These are phyloP conservation scores for Psettodes erumei DNA, from an alignment of 2,113 vertebrate species.

Conservation along the genomic window DNA sequence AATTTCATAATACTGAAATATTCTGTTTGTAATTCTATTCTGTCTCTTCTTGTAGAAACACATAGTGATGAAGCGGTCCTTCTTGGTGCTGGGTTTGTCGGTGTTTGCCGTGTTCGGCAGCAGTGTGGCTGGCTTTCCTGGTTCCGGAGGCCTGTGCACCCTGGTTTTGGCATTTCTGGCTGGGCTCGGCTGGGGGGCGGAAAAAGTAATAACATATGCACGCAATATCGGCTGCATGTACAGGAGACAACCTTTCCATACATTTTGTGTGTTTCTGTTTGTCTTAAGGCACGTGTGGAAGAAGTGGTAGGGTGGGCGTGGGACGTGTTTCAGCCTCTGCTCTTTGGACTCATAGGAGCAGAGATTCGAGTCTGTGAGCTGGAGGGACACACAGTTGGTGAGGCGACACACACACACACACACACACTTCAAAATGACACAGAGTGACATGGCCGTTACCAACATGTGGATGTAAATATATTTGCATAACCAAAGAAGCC, in stretches of 20 bases:
- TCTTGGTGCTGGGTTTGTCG: slow-evolving; percentile 88
- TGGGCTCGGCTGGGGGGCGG: slow-evolving; percentile 87
- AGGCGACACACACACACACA: slow-evolving; percentile 63
- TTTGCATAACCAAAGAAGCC: slow-evolving; percentile 50
- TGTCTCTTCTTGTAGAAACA: slow-evolving; percentile 72
- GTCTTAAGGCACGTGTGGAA: slow-evolving; percentile 85
- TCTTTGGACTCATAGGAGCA: slow-evolving; percentile 94
- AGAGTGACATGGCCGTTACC: slow-evolving; percentile 18
- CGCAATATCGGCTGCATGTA: background rate
- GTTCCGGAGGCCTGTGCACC: slow-evolving; percentile 94
- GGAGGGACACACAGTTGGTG: slow-evolving; percentile 89
- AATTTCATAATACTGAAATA: background rate
- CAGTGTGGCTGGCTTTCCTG: slow-evolving; percentile 88
- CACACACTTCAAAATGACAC: slow-evolving; percentile 9
- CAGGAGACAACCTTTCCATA: background rate
- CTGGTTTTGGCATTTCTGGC: slow-evolving; percentile 92
- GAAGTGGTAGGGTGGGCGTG: slow-evolving; percentile 87
- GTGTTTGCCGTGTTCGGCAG: slow-evolving; percentile 93
- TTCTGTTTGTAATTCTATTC: background rate
- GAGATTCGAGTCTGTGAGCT: slow-evolving; percentile 89
- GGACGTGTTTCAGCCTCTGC: slow-evolving; percentile 93
- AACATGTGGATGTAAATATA: slow-evolving; percentile 64
- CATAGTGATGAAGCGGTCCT: slow-evolving; percentile 88
- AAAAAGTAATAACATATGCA: slow-evolving; percentile 83
- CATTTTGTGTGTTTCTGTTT: slow-evolving; percentile 21